phyloP scores from a whole-genome alignment of 1,140 invertebrate genomes.

The Pomacea maculata region DNA sequence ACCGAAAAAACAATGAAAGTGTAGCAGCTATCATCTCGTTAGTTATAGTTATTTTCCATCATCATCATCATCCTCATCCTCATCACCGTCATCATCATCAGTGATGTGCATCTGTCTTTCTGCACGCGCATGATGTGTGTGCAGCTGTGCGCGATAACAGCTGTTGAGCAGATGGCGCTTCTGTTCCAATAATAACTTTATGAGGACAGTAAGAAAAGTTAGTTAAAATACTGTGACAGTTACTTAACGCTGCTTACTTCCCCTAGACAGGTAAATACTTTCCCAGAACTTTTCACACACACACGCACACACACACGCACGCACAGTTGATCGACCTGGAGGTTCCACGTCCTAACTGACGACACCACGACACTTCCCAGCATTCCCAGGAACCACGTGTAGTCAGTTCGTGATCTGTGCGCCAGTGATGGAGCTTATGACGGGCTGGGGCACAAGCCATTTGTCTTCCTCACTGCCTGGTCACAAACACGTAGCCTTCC shows the following conservation, averaged over 20 bases:
- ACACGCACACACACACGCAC: conserved; percentile 9
- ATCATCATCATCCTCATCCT: background rate
- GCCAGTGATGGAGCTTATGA: too few species aligned
- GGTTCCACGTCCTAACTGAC: too few species aligned
- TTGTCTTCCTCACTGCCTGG: too few species aligned
- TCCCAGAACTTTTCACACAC: conserved; percentile 3
- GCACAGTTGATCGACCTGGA: too few species aligned
- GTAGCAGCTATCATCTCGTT: too few species aligned
- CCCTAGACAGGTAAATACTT: conserved; percentile 1
- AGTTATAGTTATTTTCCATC: background rate
- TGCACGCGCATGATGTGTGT: background rate
- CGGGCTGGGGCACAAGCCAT: too few species aligned
- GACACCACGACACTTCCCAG: too few species aligned
- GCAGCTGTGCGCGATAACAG: too few species aligned
- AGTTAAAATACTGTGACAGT: background rate
- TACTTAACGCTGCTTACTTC: background rate
- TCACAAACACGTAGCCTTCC: too few species aligned
- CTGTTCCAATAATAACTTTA: background rate
- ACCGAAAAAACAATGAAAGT: too few species aligned
- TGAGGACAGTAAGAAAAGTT: background rate
- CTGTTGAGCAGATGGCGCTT: background rate
- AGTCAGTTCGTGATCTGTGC: too few species aligned
- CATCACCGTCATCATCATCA: background rate
- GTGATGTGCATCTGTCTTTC: conserved; percentile 1
- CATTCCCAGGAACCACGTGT: too few species aligned